Evolutionary conservation across 2,888 invertebrate species (phyloP).

Genomic region (Pachydiplax longipennis): DNA sequence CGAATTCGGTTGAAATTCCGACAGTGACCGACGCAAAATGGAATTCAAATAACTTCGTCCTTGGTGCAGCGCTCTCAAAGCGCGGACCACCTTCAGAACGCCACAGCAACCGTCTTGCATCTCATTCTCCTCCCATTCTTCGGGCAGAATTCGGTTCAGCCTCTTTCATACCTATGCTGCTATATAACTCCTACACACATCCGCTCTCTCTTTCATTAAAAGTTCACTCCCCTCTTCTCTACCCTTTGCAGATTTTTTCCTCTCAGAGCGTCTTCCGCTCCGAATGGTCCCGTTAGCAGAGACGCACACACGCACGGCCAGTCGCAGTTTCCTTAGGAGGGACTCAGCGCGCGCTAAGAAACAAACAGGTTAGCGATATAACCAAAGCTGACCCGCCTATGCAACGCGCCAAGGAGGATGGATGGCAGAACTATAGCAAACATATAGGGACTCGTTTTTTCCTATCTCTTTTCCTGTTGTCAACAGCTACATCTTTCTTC

Average conservation of each 20-base stretch:
- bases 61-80: not conserved
- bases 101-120: not conserved
- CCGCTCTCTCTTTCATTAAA: not conserved
- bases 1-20: not conserved
- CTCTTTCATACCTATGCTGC: not conserved
- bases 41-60: not conserved
- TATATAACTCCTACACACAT: not conserved
- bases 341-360: not conserved
- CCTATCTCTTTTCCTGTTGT: no score
- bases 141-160: not conserved
- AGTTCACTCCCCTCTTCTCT: not conserved
- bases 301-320: not conserved
- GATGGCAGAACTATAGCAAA: no score
- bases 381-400: not conserved
- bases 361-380: not conserved
- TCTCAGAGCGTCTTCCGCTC: not conserved
- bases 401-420: no score
- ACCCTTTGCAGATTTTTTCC: not conserved
- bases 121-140: not conserved
- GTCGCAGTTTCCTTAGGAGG: not conserved
- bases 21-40: not conserved
- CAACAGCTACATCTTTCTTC: no score
- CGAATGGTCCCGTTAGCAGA: not conserved
- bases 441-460: no score
- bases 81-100: not conserved